phyloP scores from a whole-genome alignment of 2,797 vertebrate genomes.

The Gymnocypris eckloni region DNA sequence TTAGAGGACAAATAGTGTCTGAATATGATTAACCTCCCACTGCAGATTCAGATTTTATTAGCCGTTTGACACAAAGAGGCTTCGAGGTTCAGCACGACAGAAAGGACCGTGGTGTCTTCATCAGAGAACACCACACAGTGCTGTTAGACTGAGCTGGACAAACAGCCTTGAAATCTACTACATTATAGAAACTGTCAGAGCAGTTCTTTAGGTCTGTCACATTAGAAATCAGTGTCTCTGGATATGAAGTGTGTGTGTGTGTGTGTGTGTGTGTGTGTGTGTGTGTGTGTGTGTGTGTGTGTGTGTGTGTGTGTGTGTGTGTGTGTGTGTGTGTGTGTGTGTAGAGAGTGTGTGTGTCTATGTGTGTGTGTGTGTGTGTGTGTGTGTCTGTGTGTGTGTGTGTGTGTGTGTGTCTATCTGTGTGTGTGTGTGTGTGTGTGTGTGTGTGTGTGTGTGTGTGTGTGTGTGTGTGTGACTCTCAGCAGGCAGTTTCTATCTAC shows the following conservation, averaged over 20 bases:
- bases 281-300: background rate
- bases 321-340: too few relatives aligned
- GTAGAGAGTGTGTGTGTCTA: too few relatives aligned
- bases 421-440: background rate
- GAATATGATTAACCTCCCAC: background rate
- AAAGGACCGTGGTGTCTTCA: background rate
- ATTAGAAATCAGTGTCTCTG: slow-evolving; percentile 1
- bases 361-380: background rate
- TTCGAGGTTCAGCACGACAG: background rate
- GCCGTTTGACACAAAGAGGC: background rate
- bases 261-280: background rate
- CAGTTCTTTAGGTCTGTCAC: background rate
- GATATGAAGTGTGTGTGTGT: background rate
- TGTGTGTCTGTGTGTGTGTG: background rate
- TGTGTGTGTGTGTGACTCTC: background rate
- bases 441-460: background rate
- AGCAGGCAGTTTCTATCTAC: too few relatives aligned
- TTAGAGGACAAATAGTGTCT: background rate
- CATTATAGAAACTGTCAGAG: background rate
- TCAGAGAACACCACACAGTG: background rate
- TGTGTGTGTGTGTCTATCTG: too few relatives aligned
- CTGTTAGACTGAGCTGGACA: too few relatives aligned
- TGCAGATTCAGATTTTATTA: background rate
- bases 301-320: too few relatives aligned
- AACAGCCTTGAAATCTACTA: background rate